Evolutionary conservation across 2,888 invertebrate species (phyloP), one percentile per base, ranked within the genome.

Genomic region (Temnothorax unifasciatus): DNA sequence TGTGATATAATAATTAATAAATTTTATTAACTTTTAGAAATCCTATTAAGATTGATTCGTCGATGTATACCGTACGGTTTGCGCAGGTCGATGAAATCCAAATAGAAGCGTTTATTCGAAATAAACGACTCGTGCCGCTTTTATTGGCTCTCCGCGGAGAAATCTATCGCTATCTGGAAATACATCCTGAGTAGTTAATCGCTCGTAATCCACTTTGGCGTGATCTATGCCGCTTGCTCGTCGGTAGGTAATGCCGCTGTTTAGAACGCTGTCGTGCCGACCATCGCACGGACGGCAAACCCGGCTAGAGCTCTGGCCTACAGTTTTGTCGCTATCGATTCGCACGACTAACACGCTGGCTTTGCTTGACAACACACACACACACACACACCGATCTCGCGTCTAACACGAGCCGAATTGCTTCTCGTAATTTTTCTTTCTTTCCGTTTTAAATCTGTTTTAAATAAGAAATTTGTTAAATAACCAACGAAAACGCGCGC

Each of bases 161-260:
- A 71, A 81, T 81, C 79, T 81, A 81, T 81, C 59, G 79, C 79
- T 81, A 69, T 47, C 79, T 69, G 79, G 69, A 69, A 59, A 69
- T 81, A 81, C 79, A 71, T 69, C 59, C 69, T 59, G 79, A 79
- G 79, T 57, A 81, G 79, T 69, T 81, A 69, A 81, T 81, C 79
- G 79, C 79, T 81, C 69, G 69, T 81, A 81, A 81, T 81, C 79
- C 59, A 81, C 79, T 81, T 81, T 81, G 79, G 79, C 59, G 79
- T 81, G 79, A 81, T 81, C 79, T 69, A 69, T 81, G 69, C 69
- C 79, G 69, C 69, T 69, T 47, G 69, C 59, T 81, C 71, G 69
- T 69, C 34, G 79, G 79, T 79, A 66, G 69, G 69, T 81, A 77
- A 47, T 38, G 38, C 18, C 50, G 25, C 44, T 44, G 59, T 69